Percentiles rank a stretch among this genome's conserved stretches.
Conservation (phyloP, 2,113 vertebrate genomes). For the Romanogobio albipinnatus region DNA sequence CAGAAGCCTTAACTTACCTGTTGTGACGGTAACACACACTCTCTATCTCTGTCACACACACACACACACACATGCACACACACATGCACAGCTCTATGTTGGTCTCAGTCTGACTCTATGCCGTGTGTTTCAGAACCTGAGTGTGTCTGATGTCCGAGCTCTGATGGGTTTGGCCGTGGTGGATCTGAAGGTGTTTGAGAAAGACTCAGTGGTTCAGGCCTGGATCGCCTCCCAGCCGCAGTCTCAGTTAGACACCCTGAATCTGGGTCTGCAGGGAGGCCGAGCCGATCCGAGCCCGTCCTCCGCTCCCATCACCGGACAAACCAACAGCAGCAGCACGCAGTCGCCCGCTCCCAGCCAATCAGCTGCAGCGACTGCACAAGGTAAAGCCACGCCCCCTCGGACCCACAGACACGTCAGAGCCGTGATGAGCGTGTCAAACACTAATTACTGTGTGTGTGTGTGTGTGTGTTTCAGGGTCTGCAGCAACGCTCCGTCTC, state of each 20-base stretch:
- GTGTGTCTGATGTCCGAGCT: constrained; percentile 37
- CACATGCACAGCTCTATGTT: neutral
- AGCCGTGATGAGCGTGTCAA: neutral
- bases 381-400: constrained; percentile 5
- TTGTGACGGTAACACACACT: constrained; percentile 38
- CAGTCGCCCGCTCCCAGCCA: neutral
- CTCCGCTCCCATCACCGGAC: neutral
- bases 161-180: constrained; percentile 46
- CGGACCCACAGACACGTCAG: neutral
- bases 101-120: neutral
- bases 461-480: constrained; percentile 25
- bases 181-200: constrained; percentile 58
- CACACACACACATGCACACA: neutral
- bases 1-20: constrained; percentile 23
- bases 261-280: neutral
- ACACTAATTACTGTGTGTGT: neutral
- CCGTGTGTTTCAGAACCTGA: constrained; percentile 45
- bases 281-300: neutral
- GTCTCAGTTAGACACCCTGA: constrained; percentile 45
- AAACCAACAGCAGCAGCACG: neutral
- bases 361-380: neutral
- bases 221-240: constrained; percentile 48
- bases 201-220: constrained; percentile 30
- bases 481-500: neutral
- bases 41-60: neutral